These are phyloP conservation scores for Prunella strophiata DNA, from an alignment of 2,797 vertebrate genomes.

Conservation along the genomic window DNA sequence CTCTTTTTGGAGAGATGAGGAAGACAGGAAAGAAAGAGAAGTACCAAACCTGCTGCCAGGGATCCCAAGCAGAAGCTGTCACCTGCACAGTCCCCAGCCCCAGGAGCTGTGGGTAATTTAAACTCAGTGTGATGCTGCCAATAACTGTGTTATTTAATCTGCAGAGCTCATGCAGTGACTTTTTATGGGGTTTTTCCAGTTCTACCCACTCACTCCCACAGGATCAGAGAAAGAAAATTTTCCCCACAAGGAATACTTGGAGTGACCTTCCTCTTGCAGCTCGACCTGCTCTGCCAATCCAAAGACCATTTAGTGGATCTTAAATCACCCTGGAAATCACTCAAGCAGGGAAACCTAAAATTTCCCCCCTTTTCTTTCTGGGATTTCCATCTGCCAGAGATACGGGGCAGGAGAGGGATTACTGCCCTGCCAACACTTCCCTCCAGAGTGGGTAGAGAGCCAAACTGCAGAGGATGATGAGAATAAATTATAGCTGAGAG, in stretches of 20 bases:
- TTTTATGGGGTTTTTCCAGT: conserved; percentile 31
- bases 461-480: conserved; percentile 46
- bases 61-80: neutral
- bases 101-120: neutral
- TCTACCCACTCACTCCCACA: conserved; percentile 27
- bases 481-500: conserved; percentile 46
- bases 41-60: neutral
- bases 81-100: neutral
- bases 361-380: neutral
- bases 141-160: neutral
- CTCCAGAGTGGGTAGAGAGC: conserved; percentile 19
- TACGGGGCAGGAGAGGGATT: neutral
- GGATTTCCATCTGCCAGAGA: conserved; percentile 36
- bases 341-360: neutral
- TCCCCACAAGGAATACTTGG: neutral
- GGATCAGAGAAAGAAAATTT: neutral
- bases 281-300: neutral
- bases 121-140: neutral
- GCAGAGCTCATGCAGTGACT: conserved; percentile 1
- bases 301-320: neutral
- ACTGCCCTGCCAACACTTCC: conserved; percentile 43
- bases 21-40: neutral
- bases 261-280: neutral
- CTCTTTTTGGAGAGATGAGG: neutral
- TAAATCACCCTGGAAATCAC: neutral